Evolutionary conservation across 2,113 vertebrate species (phyloP).

Genomic region (Platanista minor): DNA sequence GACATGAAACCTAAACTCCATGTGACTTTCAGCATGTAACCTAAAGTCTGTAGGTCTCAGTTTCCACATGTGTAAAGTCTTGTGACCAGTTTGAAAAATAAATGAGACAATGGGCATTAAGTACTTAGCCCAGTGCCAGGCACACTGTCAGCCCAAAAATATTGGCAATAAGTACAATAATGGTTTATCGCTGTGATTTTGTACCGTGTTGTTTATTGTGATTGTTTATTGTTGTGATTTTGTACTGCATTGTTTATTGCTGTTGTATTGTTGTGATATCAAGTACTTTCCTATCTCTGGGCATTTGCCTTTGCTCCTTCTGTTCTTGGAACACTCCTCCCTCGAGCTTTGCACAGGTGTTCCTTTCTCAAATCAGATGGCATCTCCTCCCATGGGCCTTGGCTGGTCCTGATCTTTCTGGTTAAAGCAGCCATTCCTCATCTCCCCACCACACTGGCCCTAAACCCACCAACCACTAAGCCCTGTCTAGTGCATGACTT

Average conservation of each 20-base stretch:
- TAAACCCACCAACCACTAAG: neutral
- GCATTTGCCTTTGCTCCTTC: too few species aligned
- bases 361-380: neutral
- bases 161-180: neutral
- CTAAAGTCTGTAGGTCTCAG: neutral
- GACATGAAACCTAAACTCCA: neutral
- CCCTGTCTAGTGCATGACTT: neutral
- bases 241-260: neutral
- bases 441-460: neutral
- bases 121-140: neutral
- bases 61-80: neutral
- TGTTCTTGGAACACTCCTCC: neutral
- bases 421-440: neutral
- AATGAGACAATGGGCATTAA: neutral
- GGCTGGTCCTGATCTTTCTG: neutral
- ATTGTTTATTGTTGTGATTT: neutral
- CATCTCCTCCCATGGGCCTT: neutral
- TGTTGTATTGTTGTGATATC: too few species aligned
- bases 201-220: too few species aligned
- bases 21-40: fast-evolving
- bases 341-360: neutral
- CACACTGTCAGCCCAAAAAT: neutral
- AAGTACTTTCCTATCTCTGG: neutral
- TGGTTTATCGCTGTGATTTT: too few species aligned
- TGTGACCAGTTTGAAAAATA: neutral